phyloP scores from a whole-genome alignment of 1,140 invertebrate species.

The Procambarus virginalis region DNA sequence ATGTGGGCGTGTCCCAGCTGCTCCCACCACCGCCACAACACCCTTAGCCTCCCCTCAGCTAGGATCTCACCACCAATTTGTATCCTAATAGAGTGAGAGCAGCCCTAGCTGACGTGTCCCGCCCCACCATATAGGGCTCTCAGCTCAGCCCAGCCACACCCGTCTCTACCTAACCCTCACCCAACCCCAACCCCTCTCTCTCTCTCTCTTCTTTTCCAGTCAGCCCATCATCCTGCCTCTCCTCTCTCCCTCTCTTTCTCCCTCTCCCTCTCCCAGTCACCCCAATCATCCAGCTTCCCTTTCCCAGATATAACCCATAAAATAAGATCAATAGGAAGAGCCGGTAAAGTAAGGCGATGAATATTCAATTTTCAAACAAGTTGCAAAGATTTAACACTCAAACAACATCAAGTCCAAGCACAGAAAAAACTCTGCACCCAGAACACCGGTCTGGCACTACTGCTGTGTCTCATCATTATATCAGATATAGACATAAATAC shows the following conservation, averaged over 20 bases:
- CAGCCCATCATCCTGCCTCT: not conserved
- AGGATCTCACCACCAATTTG: not conserved
- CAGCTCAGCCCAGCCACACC: not conserved
- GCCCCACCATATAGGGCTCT: not conserved
- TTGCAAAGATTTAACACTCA: no score
- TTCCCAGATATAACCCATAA: not conserved
- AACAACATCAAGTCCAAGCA: no score
- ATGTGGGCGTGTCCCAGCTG: no score
- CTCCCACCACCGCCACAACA: no score
- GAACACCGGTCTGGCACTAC: no score
- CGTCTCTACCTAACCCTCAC: not conserved
- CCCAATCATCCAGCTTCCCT: not conserved
- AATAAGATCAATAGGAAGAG: no score
- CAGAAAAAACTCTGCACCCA: no score
- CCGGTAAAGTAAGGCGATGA: no score
- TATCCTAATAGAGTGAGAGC: not conserved
- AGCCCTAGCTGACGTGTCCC: not conserved
- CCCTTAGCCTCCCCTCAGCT: not conserved
- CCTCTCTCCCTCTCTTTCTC: slow-evolving; percentile 10
- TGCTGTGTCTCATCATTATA: no score
- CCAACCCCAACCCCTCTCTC: not conserved
- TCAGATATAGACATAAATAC: no score
- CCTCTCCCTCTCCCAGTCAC: not conserved
- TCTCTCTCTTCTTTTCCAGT: not conserved
- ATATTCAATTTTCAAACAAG: no score